phyloP scores from a whole-genome alignment of 2,113 vertebrate genomes.

The Rafetus swinhoei region DNA sequence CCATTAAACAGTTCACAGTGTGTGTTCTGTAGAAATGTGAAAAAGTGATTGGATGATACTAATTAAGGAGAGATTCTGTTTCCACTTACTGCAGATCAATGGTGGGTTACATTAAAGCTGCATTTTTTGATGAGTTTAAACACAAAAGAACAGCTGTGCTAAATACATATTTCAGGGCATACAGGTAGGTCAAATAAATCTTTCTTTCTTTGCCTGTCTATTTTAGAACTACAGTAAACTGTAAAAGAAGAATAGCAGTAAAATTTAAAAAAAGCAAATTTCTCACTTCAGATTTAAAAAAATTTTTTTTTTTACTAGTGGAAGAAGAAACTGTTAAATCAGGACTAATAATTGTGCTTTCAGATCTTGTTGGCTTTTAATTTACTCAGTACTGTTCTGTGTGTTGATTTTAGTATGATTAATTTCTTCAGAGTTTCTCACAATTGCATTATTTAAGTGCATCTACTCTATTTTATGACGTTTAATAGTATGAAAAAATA shows the following conservation, averaged over 20 bases:
- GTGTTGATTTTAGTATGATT: conserved; percentile 49
- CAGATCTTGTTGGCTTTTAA: conserved; percentile 56
- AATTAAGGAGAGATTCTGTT: conserved; percentile 89
- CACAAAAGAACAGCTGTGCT: conserved; percentile 83
- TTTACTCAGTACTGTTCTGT: conserved; percentile 47
- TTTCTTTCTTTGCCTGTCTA: conserved; percentile 57
- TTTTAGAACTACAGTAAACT: conserved; percentile 65
- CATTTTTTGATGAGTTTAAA: conserved; percentile 80
- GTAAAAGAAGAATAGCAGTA: conserved; percentile 41
- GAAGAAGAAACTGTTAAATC: conserved; percentile 44
- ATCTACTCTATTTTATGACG: background rate
- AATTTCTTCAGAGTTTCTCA: conserved; percentile 45
- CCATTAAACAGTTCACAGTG: conserved; percentile 85
- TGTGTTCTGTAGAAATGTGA: conserved; percentile 84
- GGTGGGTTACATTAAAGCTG: conserved; percentile 83
- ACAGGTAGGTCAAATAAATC: conserved; percentile 82
- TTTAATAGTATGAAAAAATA: conserved; percentile 23
- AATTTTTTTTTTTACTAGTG: conserved; percentile 4
- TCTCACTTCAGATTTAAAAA: conserved; percentile 45
- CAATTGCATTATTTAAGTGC: conserved; percentile 46
- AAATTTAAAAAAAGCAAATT: conserved; percentile 68
- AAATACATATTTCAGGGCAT: conserved; percentile 83
- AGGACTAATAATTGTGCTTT: conserved; percentile 34
- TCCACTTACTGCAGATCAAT: conserved; percentile 86
- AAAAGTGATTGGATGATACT: conserved; percentile 86